phyloP scores from a whole-genome alignment of 1,140 invertebrate genomes.

The Eubasilissa regina region DNA sequence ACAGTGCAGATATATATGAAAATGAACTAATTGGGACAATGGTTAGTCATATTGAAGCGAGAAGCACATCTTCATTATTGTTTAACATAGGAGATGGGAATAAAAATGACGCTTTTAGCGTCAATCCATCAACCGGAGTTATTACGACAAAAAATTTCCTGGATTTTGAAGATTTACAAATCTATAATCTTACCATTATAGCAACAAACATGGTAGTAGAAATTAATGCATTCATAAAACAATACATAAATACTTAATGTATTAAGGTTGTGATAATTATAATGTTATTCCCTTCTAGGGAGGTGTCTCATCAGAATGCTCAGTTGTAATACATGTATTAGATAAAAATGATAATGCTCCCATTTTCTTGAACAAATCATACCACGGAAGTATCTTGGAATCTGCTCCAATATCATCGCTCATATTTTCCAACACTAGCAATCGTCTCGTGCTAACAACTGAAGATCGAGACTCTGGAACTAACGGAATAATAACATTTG shows the following conservation, averaged over 20 bases:
- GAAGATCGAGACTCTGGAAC: constrained; percentile 83
- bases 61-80: constrained; percentile 82
- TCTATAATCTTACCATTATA: constrained; percentile 85
- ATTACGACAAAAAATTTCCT: constrained; percentile 79
- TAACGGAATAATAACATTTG: constrained; percentile 86
- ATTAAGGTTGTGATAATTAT: neutral
- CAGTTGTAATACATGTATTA: constrained; percentile 79
- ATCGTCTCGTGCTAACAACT: constrained; percentile 83
- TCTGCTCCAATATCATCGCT: constrained; percentile 81
- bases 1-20: constrained; percentile 83
- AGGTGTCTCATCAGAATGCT: constrained; percentile 75
- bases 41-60: constrained; percentile 82
- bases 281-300: constrained; percentile 48
- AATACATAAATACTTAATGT: neutral
- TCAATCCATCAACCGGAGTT: constrained; percentile 88
- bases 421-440: constrained; percentile 74
- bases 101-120: constrained; percentile 79
- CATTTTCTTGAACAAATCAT: constrained; percentile 78
- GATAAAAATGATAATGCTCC: constrained; percentile 88
- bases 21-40: constrained; percentile 83
- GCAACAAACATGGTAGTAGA: constrained; percentile 85
- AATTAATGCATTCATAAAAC: constrained; percentile 2
- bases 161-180: constrained; percentile 79
- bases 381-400: constrained; percentile 84
- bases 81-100: constrained; percentile 88